phyloP scores from a whole-genome alignment of 1,140 invertebrate species.

The Drosophila triauraria region DNA sequence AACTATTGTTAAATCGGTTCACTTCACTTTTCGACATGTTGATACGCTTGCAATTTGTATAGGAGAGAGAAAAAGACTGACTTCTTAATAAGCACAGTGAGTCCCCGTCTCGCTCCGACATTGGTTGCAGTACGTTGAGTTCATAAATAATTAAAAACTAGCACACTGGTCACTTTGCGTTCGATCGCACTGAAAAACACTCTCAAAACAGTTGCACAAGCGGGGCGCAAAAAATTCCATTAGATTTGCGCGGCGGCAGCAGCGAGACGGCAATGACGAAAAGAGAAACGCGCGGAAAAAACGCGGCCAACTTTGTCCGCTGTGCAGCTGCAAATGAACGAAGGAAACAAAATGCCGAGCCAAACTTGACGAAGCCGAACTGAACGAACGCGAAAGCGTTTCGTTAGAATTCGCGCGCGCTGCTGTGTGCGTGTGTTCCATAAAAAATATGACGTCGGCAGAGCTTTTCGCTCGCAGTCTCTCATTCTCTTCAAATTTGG shows the following conservation, averaged over 20 bases:
- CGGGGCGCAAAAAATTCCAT: conserved; percentile 75
- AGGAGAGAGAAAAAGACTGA: conserved; percentile 86
- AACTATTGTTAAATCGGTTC: conserved; percentile 24
- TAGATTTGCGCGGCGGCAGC: conserved; percentile 64
- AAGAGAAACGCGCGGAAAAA: conserved; percentile 53
- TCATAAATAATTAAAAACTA: conserved; percentile 51
- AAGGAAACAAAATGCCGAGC: conserved; percentile 60
- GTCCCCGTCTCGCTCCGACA: conserved; percentile 85
- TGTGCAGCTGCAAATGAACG: conserved; percentile 82
- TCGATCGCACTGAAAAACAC: conserved; percentile 39
- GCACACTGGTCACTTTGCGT: conserved; percentile 20
- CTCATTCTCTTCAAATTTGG: conserved; percentile 61
- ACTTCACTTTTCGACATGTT: conserved; percentile 59
- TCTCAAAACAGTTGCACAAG: conserved; percentile 63
- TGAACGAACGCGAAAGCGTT: conserved; percentile 63
- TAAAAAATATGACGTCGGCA: conserved; percentile 80
- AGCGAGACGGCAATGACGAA: conserved; percentile 15
- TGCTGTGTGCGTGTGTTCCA: conserved; percentile 54
- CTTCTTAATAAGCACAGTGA: conserved; percentile 82
- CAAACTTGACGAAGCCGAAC: conserved; percentile 71
- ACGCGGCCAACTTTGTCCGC: conserved; percentile 78
- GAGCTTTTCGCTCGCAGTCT: conserved; percentile 58
- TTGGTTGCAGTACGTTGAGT: conserved; percentile 85
- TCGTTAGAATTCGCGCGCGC: conserved; percentile 68
- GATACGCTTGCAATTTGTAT: conserved; percentile 85